Evolutionary conservation across 2,113 vertebrate genomes (phyloP).

Genomic region (Larimichthys polyactis): DNA sequence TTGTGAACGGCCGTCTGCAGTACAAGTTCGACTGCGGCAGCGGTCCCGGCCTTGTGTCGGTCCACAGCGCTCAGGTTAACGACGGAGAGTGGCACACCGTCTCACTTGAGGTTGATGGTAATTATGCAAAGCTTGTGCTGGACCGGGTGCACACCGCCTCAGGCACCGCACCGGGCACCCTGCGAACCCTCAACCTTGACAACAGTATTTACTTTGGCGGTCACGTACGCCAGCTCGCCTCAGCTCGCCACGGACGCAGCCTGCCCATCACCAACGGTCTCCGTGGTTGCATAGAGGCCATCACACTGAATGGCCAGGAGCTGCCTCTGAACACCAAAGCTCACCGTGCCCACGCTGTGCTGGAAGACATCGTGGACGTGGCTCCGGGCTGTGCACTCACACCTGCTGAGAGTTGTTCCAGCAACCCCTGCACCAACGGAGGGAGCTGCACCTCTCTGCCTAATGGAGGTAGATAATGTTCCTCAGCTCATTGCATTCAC

Average conservation of each 20-base stretch:
- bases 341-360: conserved; percentile 83
- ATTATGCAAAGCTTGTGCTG: conserved; percentile 93
- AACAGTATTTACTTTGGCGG: conserved; percentile 94
- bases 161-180: conserved; percentile 93
- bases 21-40: conserved; percentile 99
- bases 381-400: conserved; percentile 89
- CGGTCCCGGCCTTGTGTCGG: conserved; percentile 94
- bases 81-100: conserved; percentile 96
- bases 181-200: conserved; percentile 95
- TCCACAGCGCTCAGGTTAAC: conserved; percentile 94
- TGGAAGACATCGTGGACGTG: conserved; percentile 93
- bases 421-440: conserved; percentile 93
- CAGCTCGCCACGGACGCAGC: conserved; percentile 79
- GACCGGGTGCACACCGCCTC: conserved; percentile 95
- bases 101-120: conserved; percentile 94
- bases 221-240: conserved; percentile 88
- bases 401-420: conserved; percentile 88
- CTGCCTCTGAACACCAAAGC: conserved; percentile 90
- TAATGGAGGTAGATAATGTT: conserved; percentile 86
- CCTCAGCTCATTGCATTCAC: conserved; percentile 32
- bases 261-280: conserved; percentile 90
- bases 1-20: conserved; percentile 94
- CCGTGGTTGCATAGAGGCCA: conserved; percentile 93
- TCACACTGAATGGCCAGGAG: conserved; percentile 92
- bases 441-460: conserved; percentile 89